These are phyloP conservation scores for Pristionchus mayeri DNA, from an alignment of 2,888 invertebrate species.

Conservation along the genomic window DNA sequence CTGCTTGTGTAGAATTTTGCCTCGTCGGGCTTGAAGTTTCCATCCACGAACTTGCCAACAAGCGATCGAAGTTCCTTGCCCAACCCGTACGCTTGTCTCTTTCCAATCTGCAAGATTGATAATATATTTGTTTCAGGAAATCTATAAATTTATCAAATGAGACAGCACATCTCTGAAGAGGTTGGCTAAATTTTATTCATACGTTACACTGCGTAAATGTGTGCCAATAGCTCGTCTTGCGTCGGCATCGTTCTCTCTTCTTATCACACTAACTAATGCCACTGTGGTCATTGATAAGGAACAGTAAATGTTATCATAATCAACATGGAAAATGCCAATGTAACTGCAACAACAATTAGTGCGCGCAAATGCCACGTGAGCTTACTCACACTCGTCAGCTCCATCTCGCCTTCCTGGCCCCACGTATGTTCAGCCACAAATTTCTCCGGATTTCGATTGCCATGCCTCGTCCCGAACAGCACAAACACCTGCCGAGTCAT, in stretches of 20 bases:
- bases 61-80: constrained; percentile 61
- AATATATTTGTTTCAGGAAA: neutral
- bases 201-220: no score
- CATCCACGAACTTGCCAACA: constrained; percentile 48
- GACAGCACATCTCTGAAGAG: no score
- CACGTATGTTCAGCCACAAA: constrained; percentile 51
- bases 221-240: no score
- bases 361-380: no score
- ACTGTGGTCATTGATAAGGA: no score
- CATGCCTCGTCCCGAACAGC: constrained; percentile 54
- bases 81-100: constrained; percentile 62
- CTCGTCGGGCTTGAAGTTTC: constrained; percentile 60
- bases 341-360: no score
- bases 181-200: no score
- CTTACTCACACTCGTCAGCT: constrained; percentile 55
- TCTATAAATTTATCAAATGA: neutral
- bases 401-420: constrained; percentile 58
- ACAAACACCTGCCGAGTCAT: constrained; percentile 27
- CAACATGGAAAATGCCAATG: no score
- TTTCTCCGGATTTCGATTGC: constrained; percentile 61
- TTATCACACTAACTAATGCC: no score
- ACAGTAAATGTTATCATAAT: neutral
- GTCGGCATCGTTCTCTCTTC: no score
- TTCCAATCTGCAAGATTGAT: constrained; percentile 57
- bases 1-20: constrained; percentile 63